Percentiles rank a stretch among this genome's conserved stretches.
phyloP scores from a whole-genome alignment of 2,888 invertebrate genomes.

The Cordilura impudica region DNA sequence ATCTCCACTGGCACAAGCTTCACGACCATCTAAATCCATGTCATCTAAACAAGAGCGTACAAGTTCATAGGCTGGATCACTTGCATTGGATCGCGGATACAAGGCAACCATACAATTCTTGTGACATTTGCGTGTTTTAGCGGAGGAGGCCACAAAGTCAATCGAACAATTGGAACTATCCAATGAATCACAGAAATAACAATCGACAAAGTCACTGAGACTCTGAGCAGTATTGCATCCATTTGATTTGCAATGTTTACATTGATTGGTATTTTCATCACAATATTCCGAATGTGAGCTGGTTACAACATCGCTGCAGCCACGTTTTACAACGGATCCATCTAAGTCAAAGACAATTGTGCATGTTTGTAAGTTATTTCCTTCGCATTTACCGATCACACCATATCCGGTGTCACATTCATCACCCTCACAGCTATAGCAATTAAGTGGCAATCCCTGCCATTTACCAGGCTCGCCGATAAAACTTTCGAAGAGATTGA shows the following conservation, averaged over 20 bases:
- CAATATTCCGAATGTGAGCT: conserved; percentile 66
- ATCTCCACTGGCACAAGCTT: conserved; percentile 65
- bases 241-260: conserved; percentile 72
- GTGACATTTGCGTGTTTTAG: conserved; percentile 68
- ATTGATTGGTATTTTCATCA: conserved; percentile 65
- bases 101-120: conserved; percentile 71
- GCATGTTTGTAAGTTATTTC: conserved; percentile 72
- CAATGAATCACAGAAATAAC: conserved; percentile 71
- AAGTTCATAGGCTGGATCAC: conserved; percentile 70
- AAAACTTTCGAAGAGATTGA: conserved; percentile 65
- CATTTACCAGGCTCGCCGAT: conserved; percentile 74
- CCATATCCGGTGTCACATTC: conserved; percentile 64
- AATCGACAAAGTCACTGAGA: conserved; percentile 67
- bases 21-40: conserved; percentile 68
- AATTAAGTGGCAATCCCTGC: conserved; percentile 73
- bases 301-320: conserved; percentile 70
- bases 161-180: conserved; percentile 62
- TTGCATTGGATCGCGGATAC: conserved; percentile 68
- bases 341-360: conserved; percentile 69
- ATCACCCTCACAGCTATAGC: conserved; percentile 66
- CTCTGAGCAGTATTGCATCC: conserved; percentile 70
- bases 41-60: conserved; percentile 73
- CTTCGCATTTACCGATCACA: conserved; percentile 63
- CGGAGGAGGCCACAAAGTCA: conserved; percentile 47
- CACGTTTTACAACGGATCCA: conserved; percentile 68